Conservation (phyloP, 2,888 invertebrate species). For the Dinocampus coccinellae region DNA sequence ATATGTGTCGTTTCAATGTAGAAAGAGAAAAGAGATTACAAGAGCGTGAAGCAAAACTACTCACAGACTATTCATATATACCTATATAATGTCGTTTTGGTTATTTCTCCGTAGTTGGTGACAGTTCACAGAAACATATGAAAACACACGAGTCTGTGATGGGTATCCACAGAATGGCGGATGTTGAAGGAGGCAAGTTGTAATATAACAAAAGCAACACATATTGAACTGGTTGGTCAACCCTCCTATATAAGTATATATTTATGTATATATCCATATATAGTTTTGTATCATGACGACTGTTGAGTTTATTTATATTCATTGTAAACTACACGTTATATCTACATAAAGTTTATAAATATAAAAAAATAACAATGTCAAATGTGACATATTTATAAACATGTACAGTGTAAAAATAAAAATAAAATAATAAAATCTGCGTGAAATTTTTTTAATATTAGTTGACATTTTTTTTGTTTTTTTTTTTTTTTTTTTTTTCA, state of each 20-base stretch:
- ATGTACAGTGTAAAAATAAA: too few species aligned
- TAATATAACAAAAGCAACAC: not conserved
- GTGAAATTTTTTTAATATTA: too few species aligned
- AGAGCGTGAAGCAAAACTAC: not conserved
- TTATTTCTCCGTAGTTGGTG: not conserved
- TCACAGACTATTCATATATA: not conserved
- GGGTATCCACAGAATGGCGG: not conserved
- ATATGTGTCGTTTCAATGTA: not conserved
- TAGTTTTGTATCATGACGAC: not conserved
- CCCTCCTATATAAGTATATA: not conserved
- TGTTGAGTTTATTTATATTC: constrained; percentile 1
- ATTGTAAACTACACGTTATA: too few species aligned
- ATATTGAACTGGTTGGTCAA: not conserved
- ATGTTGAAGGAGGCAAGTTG: not conserved
- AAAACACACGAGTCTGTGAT: not conserved
- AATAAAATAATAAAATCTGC: too few species aligned
- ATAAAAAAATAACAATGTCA: too few species aligned
- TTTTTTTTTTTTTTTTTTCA: too few species aligned
- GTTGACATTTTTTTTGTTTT: too few species aligned
- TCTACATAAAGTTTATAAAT: too few species aligned
- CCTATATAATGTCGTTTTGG: not conserved
- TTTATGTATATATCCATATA: not conserved
- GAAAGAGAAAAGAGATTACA: not conserved
- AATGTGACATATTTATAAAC: too few species aligned
- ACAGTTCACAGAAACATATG: not conserved